Evolutionary conservation across 2,113 vertebrate species (phyloP).

Genomic region (Ictalurus punctatus): DNA sequence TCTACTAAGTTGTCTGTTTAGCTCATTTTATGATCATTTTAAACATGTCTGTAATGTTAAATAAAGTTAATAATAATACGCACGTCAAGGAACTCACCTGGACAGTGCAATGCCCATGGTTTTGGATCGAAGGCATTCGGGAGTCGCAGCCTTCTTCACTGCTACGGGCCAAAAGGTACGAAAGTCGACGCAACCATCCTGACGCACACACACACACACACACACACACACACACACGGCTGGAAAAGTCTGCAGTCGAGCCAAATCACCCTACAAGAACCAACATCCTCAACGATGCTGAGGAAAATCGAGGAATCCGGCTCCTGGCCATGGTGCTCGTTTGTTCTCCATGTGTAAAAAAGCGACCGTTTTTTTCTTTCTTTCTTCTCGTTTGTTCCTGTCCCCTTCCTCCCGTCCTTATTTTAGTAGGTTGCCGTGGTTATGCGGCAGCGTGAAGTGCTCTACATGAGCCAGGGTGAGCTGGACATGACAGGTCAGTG

Average conservation of each 20-base stretch:
- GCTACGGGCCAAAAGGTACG: slow-evolving; percentile 35
- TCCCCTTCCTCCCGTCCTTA: slow-evolving; percentile 44
- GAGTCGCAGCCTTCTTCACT: slow-evolving; percentile 50
- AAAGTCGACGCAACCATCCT: slow-evolving; percentile 33
- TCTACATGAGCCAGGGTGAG: slow-evolving; percentile 59
- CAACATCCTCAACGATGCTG: not conserved
- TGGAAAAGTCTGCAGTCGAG: not conserved
- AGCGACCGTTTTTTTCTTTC: not conserved
- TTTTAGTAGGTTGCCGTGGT: slow-evolving; percentile 66
- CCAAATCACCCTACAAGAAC: not conserved
- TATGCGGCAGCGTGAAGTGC: slow-evolving; percentile 61
- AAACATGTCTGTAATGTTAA: not conserved
- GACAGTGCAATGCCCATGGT: slow-evolving; percentile 65
- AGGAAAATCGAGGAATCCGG: not conserved
- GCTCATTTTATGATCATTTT: not conserved
- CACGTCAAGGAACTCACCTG: slow-evolving; percentile 56
- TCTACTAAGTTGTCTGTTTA: not conserved
- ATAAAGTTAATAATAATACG: not conserved
- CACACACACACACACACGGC: slow-evolving; percentile 15
- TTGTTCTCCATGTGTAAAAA: slow-evolving; percentile 41
- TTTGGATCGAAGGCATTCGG: slow-evolving; percentile 56
- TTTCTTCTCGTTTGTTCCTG: slow-evolving; percentile 33
- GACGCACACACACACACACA: slow-evolving; percentile 10
- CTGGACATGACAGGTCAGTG: slow-evolving; percentile 67
- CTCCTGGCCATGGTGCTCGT: slow-evolving; percentile 15